Percentiles rank a stretch among this genome's conserved stretches.
phyloP scores from a whole-genome alignment of 2,113 vertebrate species.

The Istiophorus platypterus region DNA sequence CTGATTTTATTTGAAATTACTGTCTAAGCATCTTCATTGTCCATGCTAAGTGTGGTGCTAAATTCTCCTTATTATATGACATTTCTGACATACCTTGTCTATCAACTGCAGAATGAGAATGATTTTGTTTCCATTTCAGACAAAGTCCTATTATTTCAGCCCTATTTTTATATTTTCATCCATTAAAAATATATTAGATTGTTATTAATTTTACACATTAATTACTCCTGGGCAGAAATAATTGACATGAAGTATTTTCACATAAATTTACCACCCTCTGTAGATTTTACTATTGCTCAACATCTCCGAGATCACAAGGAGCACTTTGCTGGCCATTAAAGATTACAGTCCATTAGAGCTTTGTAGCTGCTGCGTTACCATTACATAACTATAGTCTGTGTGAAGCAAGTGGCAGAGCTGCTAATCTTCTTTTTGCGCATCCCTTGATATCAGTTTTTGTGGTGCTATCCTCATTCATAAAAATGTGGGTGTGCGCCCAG shows the following conservation, averaged over 20 bases:
- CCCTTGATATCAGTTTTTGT: conserved; percentile 18
- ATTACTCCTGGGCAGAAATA: no score
- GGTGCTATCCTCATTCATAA: not conserved
- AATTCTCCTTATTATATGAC: no score
- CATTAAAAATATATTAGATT: no score
- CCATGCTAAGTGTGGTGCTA: no score
- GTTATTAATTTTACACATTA: no score
- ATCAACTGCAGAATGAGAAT: no score
- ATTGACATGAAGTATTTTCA: not conserved
- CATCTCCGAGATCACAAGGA: conserved; percentile 1
- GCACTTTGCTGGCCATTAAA: not conserved
- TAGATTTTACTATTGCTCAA: not conserved
- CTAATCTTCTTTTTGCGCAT: conserved; percentile 1
- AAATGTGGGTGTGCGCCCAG: conserved; percentile 9
- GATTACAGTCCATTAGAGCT: conserved; percentile 10
- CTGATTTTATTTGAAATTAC: no score
- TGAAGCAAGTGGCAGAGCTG: not conserved
- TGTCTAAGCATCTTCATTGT: no score
- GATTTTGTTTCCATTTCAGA: no score
- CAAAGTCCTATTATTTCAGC: no score
- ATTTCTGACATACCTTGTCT: no score
- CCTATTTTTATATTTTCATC: no score
- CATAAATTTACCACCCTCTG: not conserved
- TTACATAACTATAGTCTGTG: not conserved
- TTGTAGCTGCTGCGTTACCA: not conserved